These are phyloP conservation scores for Poecile montanus DNA, from an alignment of 2,797 vertebrate genomes.

Conservation along the genomic window DNA sequence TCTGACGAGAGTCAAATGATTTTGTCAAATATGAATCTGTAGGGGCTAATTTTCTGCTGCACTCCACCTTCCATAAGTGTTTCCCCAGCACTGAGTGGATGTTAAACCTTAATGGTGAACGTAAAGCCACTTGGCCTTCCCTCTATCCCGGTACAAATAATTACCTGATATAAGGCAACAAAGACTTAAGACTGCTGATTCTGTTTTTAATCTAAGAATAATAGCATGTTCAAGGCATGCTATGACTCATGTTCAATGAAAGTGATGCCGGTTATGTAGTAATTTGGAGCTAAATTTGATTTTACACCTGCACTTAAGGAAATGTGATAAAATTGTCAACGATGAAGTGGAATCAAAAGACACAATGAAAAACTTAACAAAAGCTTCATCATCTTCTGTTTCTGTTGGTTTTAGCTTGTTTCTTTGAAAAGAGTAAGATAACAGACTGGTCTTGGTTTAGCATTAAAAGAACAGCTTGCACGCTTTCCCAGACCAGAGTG, in stretches of 20 bases:
- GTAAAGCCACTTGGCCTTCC: neutral
- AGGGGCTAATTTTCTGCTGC: neutral
- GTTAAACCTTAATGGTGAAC: neutral
- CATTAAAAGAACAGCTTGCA: neutral
- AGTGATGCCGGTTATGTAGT: neutral
- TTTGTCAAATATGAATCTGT: neutral
- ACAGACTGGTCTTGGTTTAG: neutral
- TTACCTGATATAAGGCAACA: neutral
- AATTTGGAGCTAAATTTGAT: conserved; percentile 46
- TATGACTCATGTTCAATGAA: neutral
- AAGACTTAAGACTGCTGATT: neutral
- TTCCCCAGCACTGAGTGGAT: neutral
- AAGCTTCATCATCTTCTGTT: neutral
- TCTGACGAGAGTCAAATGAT: neutral
- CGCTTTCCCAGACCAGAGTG: neutral
- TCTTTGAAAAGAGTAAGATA: neutral
- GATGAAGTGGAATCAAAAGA: conserved; percentile 25
- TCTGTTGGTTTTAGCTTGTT: neutral
- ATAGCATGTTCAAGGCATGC: neutral
- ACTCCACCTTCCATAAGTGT: neutral
- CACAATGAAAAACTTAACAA: neutral
- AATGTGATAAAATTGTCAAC: neutral
- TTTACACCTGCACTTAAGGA: conserved; percentile 37
- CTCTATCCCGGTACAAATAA: neutral
- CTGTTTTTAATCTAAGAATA: conserved; percentile 15